Base-by-base conservation (phyloP, 2,797 vertebrate species). In the Hypotaenidia okinawae region DNA sequence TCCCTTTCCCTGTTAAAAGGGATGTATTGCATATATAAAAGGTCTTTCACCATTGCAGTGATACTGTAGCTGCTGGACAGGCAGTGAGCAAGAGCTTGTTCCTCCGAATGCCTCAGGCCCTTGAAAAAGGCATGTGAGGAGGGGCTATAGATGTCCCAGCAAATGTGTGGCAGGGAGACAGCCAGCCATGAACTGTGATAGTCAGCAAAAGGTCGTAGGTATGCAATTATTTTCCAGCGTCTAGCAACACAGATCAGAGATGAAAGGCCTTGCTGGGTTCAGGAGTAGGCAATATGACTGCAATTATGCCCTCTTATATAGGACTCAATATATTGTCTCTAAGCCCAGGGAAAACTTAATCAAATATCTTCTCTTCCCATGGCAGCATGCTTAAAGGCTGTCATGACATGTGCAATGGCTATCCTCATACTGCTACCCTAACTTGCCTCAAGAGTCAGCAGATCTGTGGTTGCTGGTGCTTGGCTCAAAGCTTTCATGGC, bases 351-450 rank as follows among this genome's bases (percentile, higher is more conserved):
- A 61, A 84, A 64, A 21, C 1, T 17, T 35, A 28, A 28, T 64
- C 18, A 69, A 75, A 41, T 23, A 58, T 5, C 12, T 83, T 63
- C 22, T 70, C 6, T 57, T 67, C 21, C 27, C 4, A 3, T 4
- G 22, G n/a, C 35, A 93, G 64, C 27, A 11, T 1, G 1, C 41
- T 78, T 41, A 30, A 47, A 23, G 17, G 32, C 66, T n/a, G 2
- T 17, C 2, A 4, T 25, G 61, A 18, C 37, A 69, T 33, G 49
- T 10, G 10, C 25, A 47, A 23, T 23, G 23, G 30, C n/a, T 30
- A 4, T 35, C 16, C 32, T 79, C 3, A 1, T 37, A 4, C 16
- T 1, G 0, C 24, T 49, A 12, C 61, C 51, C 33, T 57, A 25
- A 80, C 13, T 10, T 49, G 12, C 7, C 35, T 43, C n/a, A n/a